Evolutionary conservation across 2,113 vertebrate genomes (phyloP), one percentile per base, ranked within the genome.

Genomic region (Vicugna pacos): DNA sequence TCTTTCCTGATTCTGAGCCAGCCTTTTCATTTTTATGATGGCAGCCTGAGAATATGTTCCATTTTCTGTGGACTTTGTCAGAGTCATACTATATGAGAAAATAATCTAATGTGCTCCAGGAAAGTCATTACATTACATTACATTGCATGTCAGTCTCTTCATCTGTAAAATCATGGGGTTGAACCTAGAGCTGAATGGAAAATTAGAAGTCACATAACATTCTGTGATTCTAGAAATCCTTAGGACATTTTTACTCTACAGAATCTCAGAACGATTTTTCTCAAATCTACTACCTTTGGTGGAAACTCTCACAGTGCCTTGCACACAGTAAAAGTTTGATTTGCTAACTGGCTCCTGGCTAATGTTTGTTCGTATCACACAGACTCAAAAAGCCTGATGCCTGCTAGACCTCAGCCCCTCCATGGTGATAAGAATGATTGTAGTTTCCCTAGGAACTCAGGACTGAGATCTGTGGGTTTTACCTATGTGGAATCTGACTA

Each of bases 271-370:
- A 62, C 85, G n/a, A 28, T 96, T 95, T 82, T 95, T 77, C 89
- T 94, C 58, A 81, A 46, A 95, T 83, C 67, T 87, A 48, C 38
- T 93, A 70, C 64, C 38, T 30, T 90, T 81, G 64, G 2, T 75
- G 38, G 88, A 92, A 95, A 92, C 60, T 92, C 86, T 96, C 69
- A 54, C 79, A 98, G 95, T 97, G 91, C 96, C 95, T 97, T 96
- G 92, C 79, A 94, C 86, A 69, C 30, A 81, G 60, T 90, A 89
- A 86, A 93, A 73, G 75, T 96, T 95, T 52, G 58, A 65, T 90
- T 94, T 95, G 67, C 88, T 50, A 42, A n/a, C 87, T 95, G 83
- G 50, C 90, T 92, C 56, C 76, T 89, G 82, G 65, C 75, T 85
- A 17, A 22, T 88, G 26, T 87, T 50, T 93, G 38, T 97, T 97